These are phyloP conservation scores for Garra rufa DNA, from an alignment of 2,113 vertebrate genomes.

Conservation along the genomic window DNA sequence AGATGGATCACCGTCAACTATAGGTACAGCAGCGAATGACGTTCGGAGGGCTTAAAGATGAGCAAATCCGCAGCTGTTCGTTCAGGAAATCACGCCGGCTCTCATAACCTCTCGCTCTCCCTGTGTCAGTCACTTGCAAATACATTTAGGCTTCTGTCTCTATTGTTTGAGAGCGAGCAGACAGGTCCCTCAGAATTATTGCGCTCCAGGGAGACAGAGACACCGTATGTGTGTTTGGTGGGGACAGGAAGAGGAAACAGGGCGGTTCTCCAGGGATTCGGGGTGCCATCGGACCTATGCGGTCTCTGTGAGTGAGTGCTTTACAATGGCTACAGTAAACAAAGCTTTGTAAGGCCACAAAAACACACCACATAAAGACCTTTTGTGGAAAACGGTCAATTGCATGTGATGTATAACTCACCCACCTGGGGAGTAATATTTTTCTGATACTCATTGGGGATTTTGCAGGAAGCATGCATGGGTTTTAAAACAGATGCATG, in stretches of 20 bases:
- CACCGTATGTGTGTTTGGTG: slow-evolving; percentile 23
- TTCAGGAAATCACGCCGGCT: slow-evolving; percentile 44
- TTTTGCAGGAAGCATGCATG: not conserved
- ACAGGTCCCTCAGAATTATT: slow-evolving; percentile 41
- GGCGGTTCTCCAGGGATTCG: slow-evolving; percentile 38
- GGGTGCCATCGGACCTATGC: slow-evolving; percentile 13
- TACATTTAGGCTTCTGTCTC: not conserved
- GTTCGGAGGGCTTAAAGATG: slow-evolving; percentile 53
- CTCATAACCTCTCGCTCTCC: slow-evolving; percentile 13
- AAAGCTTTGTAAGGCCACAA: slow-evolving; percentile 38
- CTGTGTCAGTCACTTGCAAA: slow-evolving; percentile 21
- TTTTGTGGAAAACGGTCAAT: slow-evolving; percentile 36
- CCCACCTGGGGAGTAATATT: slow-evolving; percentile 14
- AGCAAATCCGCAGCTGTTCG: slow-evolving; percentile 56
- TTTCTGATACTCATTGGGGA: not conserved
- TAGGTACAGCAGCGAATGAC: slow-evolving; percentile 58
- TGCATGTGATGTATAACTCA: slow-evolving; percentile 30
- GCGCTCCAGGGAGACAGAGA: slow-evolving; percentile 26
- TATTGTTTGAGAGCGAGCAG: slow-evolving; percentile 35
- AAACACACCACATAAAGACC: slow-evolving; percentile 11
- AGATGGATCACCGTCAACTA: slow-evolving; percentile 59
- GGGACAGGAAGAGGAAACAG: slow-evolving; percentile 33
- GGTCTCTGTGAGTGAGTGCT: slow-evolving; percentile 41
- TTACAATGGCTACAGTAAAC: slow-evolving; percentile 40
- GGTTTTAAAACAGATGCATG: slow-evolving; percentile 31